Evolutionary conservation across 30 jellyfish, hydroid and myxozoan genomes (phyloP), one percentile per base, ranked within the genome.

Genomic region (Chrysaora quinquecirrha): DNA sequence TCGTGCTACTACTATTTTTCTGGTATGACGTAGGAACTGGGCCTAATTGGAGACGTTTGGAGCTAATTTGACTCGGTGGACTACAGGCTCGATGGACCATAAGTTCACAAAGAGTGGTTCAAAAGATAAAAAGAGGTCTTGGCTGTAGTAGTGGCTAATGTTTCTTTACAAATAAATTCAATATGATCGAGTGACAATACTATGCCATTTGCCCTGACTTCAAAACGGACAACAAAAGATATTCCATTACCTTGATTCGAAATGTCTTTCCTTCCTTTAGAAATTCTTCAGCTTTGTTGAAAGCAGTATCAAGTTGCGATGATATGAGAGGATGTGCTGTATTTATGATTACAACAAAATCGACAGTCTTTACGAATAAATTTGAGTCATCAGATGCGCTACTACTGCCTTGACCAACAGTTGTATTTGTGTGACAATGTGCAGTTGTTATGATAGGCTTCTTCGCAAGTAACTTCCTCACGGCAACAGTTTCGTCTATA

Each of bases 401-500:
- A 19, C 75, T 31, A 12, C 47, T 27, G 14, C 60, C 70, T 49
- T 64, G 62, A n/a, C n/a, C n/a, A n/a, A n/a, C n/a, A 64, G 77
- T 64, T 14, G 58, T 30, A 23, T 87, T 76, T 56, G 83, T 86
- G 73, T 76, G 84, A 24, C 96, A 87, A 56, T 80, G 89, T 4
- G 86, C 89, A 0, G 96, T 87, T 20, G 96, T 74, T n/a, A 87
- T 27, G 1, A 87, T 78, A 16, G 93, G 93, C 75, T 87, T 87
- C 56, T 79, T 87, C 16, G 77, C 30, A 21, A 87, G 28, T 1
- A 87, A 52, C 24, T 80, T 52, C 30, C 89, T 64, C 16, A 77
- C 80, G 3, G 89, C 78, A 18, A 54, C 85, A 49, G 79, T 79
- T 52, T 87, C 96, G 21, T 30, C 76, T 16, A 54, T 38, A 19